A percentile compares a stretch with the other conserved stretches of the same genome.
These are phyloP conservation scores for Idaea aversata DNA, from an alignment of 2,888 invertebrate species.

Conservation along the genomic window DNA sequence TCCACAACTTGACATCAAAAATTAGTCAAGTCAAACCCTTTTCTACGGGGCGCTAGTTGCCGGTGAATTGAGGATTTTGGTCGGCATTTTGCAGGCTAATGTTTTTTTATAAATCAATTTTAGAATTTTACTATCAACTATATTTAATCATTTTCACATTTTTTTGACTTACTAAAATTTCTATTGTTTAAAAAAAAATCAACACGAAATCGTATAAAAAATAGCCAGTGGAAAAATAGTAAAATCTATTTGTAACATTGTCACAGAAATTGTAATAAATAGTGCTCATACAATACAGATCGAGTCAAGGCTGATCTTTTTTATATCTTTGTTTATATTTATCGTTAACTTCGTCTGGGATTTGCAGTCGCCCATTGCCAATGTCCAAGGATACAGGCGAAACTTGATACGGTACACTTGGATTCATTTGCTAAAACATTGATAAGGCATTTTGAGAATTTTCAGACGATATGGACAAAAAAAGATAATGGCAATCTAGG, in stretches of 20 bases:
- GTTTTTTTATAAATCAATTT: neutral
- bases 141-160: too few species aligned
- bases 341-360: neutral
- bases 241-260: conserved; percentile 3
- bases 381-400: neutral
- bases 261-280: conserved; percentile 10
- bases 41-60: too few species aligned
- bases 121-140: neutral
- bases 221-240: neutral
- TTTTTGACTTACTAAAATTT: neutral
- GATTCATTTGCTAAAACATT: too few species aligned
- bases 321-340: conserved; percentile 1
- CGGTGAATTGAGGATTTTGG: too few species aligned
- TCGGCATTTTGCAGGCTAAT: too few species aligned
- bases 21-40: too few species aligned
- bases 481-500: too few species aligned
- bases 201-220: neutral
- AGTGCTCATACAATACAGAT: conserved; percentile 1
- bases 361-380: neutral
- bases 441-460: too few species aligned
- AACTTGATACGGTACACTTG: neutral
- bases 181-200: neutral
- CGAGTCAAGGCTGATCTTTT: neutral
- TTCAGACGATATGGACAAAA: too few species aligned
- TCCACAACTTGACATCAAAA: too few species aligned